Conservation (phyloP, 2,797 vertebrate genomes). For the Mus minutoides region DNA sequence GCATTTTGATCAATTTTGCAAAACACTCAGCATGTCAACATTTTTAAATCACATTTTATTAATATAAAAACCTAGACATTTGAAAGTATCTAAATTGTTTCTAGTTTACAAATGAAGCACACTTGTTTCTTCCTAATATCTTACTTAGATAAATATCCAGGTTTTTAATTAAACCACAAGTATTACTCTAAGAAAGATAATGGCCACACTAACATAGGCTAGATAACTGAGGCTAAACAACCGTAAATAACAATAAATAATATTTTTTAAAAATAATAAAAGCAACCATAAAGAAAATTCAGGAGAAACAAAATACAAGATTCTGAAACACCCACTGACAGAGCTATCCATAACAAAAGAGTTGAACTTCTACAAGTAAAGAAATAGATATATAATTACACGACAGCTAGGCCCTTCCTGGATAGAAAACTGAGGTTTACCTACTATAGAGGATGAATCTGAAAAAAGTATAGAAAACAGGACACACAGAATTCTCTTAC, state of each 20-base stretch:
- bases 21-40: constrained; percentile 38
- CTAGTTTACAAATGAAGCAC: not conserved
- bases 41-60: not conserved
- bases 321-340: not conserved
- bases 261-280: not conserved
- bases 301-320: not conserved
- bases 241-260: not conserved
- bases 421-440: not conserved
- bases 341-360: not conserved
- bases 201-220: not conserved
- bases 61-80: constrained; percentile 18
- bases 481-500: not conserved
- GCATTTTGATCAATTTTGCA: not conserved
- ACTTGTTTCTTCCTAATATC: not conserved
- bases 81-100: not conserved
- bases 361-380: not conserved
- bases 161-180: constrained; percentile 46
- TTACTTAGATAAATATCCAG: not conserved
- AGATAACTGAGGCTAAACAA: not conserved
- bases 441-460: not conserved
- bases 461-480: not conserved
- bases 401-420: too few species aligned
- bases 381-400: not conserved
- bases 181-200: not conserved
- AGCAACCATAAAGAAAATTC: not conserved